Base-by-base conservation (phyloP, 2,797 vertebrate species). In the Macroramphosus scolopax region DNA sequence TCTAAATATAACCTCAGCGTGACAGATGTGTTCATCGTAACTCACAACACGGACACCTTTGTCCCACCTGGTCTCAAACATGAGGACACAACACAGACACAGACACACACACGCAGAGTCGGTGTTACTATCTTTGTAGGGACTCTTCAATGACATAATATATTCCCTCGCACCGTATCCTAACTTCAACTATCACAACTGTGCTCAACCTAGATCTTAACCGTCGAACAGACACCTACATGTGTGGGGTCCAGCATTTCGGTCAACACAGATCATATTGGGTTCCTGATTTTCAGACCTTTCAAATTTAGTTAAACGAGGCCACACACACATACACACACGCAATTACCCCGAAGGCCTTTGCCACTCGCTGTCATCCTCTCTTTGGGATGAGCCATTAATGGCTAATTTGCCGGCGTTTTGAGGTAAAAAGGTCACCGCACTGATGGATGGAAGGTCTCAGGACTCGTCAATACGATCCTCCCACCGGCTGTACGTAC, bases 351-450 rank as follows among this genome's bases (percentile, higher is more conserved):
- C 73, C 57, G 38, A 15, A 65, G 65, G 72, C 56, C 53, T 59
- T 32, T 54, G 58, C 52, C 72, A 56, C 38, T 71, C 9, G 6
- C 54, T n/a, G 17, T 72, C 76, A 70, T 63, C 58, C 33, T 36
- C 43, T 70, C 35, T 63, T 48, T 59, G 48, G 60, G 45, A 40
- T 70, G 24, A 40, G 77, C 80, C 78, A 77, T 82, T 87, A 89
- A 80, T 75, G 72, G 79, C 77, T 85, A 85, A 89, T 90, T 90
- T 87, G 68, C 45, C 35, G 73, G 66, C 57, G 73, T 63, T 70
- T 52, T 41, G 72, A 53, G 83, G 78, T 81, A n/a, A 66, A 86
- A 72, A 81, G 87, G 85, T 88, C 82, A 71, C 13, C 53, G 18
- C 67, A 71, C 60, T 84, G 81, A 88, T 81, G 67, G 83, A 86